Conservation (phyloP, 2,113 vertebrate species). For the Tiliqua scincoides region DNA sequence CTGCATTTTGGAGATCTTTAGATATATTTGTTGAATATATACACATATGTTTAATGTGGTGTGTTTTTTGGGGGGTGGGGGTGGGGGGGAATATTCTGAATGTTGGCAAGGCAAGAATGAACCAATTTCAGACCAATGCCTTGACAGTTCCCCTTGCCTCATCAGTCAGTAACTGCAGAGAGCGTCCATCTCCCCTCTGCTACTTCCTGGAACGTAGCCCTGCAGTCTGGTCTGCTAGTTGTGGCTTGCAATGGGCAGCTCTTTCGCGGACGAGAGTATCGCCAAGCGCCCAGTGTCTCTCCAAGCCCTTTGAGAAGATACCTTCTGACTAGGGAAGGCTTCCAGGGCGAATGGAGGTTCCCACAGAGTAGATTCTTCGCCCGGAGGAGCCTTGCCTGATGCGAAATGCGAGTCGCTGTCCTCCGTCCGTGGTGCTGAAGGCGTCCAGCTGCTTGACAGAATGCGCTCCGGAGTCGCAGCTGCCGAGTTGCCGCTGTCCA, state of each 20-base stretch:
- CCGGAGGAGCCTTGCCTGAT: conserved; percentile 22
- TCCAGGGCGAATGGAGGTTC: conserved; percentile 30
- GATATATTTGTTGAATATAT: neutral
- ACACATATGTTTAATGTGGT: neutral
- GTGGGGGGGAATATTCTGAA: conserved; percentile 12
- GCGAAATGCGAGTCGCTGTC: conserved; percentile 45
- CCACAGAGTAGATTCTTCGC: conserved; percentile 20
- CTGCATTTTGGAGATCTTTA: conserved; percentile 49
- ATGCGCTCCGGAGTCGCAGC: conserved; percentile 56
- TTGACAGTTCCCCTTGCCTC: conserved; percentile 39
- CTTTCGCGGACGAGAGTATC: neutral
- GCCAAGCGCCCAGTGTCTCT: conserved; percentile 33
- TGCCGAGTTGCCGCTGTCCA: conserved; percentile 53
- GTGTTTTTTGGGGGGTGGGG: neutral
- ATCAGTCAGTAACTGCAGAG: conserved; percentile 57
- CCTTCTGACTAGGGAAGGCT: neutral
- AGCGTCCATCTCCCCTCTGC: conserved; percentile 50
- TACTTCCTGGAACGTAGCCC: conserved; percentile 43
- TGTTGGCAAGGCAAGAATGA: neutral
- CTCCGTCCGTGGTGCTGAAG: conserved; percentile 69
- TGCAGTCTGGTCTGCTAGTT: conserved; percentile 31
- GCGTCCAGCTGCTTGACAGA: conserved; percentile 55
- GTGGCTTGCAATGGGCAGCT: neutral
- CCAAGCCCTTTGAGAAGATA: neutral
- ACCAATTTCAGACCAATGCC: conserved; percentile 29